Base-by-base conservation (phyloP, 2,113 vertebrate genomes). In the Notarius lentiginosus region DNA sequence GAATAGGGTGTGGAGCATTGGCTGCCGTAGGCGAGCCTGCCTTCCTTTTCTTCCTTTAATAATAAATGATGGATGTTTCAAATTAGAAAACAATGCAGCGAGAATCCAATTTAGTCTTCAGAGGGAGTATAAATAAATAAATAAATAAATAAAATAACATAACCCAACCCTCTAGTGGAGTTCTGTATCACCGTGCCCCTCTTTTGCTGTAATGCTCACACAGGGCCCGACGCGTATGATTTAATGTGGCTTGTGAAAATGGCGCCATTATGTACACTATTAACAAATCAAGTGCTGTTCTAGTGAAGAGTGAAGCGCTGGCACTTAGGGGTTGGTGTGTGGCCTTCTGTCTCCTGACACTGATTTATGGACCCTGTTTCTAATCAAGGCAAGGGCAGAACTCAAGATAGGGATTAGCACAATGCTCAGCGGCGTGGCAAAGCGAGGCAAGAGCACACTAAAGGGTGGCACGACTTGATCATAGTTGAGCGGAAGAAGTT, bases 31-130 rank as follows among this genome's bases (percentile, higher is more conserved):
- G 94, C 93, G 87, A 84, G 75, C 88, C 90, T 91, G 88, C 84
- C 86, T 89, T 91, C 90, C 90, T 91, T 93, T 91, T 84, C 87
- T 90, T 93, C 90, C 92, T 97, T 97, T 97, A 97, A 97, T 97
- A 96, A 97, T 97, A 97, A 96, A 97, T 97, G 96, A 98, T 97
- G 96, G 96, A 98, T 98, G 96, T 96, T 94, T 95, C 95, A 96
- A 97, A 98, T 98, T 97, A 97, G 95, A 95, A 96, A 95, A 94
- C 88, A 94, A 94, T 95, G 93, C 95, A 93, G 92, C 94, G 95
- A 96, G 97, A 98, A 98, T 98, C 96, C 96, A 97, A 98, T 98
- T 97, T 97, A 95, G 95, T 95, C 94, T 94, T 96, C 96, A 87
- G 89, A 92, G 89, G 88, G 87, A 91, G 90, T 87, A 87, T 88